These are phyloP conservation scores for Lasius platythorax DNA, from an alignment of 2,888 invertebrate species.

Conservation along the genomic window DNA sequence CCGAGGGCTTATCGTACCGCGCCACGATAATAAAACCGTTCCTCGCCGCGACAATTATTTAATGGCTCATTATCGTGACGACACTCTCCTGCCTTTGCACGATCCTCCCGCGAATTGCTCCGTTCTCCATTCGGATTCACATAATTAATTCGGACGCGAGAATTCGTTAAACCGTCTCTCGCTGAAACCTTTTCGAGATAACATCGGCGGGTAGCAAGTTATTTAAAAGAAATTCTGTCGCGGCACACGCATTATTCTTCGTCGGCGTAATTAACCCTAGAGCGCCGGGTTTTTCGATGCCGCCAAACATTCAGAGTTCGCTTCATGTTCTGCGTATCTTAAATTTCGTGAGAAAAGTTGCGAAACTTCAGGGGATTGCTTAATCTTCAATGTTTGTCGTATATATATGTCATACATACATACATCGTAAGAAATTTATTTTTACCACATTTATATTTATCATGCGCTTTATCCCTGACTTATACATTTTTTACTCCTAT, in stretches of 20 bases:
- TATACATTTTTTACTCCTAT: neutral
- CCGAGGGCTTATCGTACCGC: conserved; percentile 67
- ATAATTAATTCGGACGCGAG: conserved; percentile 70
- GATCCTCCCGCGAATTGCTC: conserved; percentile 46
- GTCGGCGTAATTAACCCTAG: conserved; percentile 63
- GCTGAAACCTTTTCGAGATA: conserved; percentile 56
- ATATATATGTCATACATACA: neutral
- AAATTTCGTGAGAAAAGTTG: conserved; percentile 33
- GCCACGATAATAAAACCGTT: conserved; percentile 74
- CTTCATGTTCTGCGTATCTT: neutral
- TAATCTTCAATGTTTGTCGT: neutral
- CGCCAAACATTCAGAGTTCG: conserved; percentile 20
- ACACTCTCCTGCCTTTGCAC: conserved; percentile 59
- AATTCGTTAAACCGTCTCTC: conserved; percentile 63
- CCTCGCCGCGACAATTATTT: conserved; percentile 74
- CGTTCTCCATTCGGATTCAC: conserved; percentile 57
- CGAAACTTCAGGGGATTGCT: neutral
- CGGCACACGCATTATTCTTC: conserved; percentile 58
- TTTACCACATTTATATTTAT: neutral
- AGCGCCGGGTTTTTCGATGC: conserved; percentile 21
- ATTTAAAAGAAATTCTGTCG: conserved; percentile 48
- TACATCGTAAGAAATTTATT: neutral
- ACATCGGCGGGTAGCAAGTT: conserved; percentile 44
- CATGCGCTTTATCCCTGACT: neutral
- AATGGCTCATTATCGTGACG: conserved; percentile 77